These are phyloP conservation scores for Sinocyclocheilus rhinocerous DNA, from an alignment of 2,113 vertebrate genomes.

Conservation along the genomic window DNA sequence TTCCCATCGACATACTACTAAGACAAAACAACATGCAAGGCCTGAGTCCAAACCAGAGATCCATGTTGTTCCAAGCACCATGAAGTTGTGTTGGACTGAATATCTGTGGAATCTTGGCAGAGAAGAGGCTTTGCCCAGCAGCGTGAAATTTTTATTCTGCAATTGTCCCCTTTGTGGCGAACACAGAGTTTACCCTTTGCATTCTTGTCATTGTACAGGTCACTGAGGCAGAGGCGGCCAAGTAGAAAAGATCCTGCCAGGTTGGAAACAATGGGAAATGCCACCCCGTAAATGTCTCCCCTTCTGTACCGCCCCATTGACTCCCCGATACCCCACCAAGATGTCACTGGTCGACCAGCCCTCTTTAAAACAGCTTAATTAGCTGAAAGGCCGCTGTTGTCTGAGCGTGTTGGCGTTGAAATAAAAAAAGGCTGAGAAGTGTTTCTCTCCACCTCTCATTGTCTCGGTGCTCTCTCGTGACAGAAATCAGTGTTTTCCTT, in stretches of 20 bases:
- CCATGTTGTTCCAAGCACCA: neutral
- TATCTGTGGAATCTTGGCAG: conserved; percentile 76
- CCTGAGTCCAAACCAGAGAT: neutral
- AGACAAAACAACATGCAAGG: neutral
- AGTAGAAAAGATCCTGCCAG: conserved; percentile 92
- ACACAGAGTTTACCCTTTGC: conserved; percentile 85
- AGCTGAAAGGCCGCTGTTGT: conserved; percentile 95
- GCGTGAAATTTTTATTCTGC: conserved; percentile 94
- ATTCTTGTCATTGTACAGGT: conserved; percentile 95
- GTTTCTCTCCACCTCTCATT: conserved; percentile 85
- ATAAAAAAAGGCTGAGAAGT: conserved; percentile 81
- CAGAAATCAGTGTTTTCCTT: conserved; percentile 84
- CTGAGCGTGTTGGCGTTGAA: conserved; percentile 85
- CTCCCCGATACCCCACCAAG: conserved; percentile 88
- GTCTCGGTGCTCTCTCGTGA: conserved; percentile 83
- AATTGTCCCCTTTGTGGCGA: conserved; percentile 87
- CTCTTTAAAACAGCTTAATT: conserved; percentile 99
- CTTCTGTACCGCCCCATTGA: conserved; percentile 88
- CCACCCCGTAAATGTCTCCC: conserved; percentile 91
- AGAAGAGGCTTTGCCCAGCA: conserved; percentile 78
- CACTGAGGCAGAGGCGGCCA: conserved; percentile 90
- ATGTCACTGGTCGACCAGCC: conserved; percentile 97
- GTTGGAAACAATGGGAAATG: conserved; percentile 87
- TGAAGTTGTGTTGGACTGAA: conserved; percentile 42
- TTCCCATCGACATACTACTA: neutral